Evolutionary conservation across 2,113 vertebrate species (phyloP).

Genomic region (Corynorhinus townsendii): DNA sequence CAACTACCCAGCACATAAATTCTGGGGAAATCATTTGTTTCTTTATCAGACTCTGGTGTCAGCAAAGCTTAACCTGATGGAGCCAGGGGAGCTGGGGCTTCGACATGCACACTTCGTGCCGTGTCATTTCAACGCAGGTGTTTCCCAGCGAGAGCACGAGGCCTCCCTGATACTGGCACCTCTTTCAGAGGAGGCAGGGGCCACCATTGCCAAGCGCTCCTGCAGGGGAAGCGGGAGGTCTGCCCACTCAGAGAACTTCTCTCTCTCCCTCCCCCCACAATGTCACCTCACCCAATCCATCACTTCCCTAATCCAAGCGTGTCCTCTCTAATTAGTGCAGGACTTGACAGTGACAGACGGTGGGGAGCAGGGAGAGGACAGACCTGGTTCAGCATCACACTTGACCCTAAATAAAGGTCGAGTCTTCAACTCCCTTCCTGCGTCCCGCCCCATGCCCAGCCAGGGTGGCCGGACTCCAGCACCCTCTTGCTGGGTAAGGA

Average conservation of each 20-base stretch:
- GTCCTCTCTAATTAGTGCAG: neutral
- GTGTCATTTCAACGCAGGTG: neutral
- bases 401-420: no score
- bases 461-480: neutral
- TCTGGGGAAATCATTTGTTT: neutral
- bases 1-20: neutral
- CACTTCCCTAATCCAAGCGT: neutral
- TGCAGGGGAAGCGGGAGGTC: accelerated
- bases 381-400: neutral
- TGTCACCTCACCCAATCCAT: neutral
- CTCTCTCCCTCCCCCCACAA: no score
- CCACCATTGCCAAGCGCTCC: neutral
- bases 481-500: neutral
- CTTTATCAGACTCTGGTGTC: neutral
- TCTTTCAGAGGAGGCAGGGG: neutral
- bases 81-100: neutral
- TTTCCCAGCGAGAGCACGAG: neutral
- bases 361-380: accelerated
- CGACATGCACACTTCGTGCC: accelerated
- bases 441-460: accelerated
- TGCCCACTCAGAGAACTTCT: neutral
- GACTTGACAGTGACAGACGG: accelerated
- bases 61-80: accelerated
- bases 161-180: no score
- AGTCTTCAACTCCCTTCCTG: neutral